phyloP scores from a whole-genome alignment of 2,888 invertebrate species.

The Polymixis flavicincta region DNA sequence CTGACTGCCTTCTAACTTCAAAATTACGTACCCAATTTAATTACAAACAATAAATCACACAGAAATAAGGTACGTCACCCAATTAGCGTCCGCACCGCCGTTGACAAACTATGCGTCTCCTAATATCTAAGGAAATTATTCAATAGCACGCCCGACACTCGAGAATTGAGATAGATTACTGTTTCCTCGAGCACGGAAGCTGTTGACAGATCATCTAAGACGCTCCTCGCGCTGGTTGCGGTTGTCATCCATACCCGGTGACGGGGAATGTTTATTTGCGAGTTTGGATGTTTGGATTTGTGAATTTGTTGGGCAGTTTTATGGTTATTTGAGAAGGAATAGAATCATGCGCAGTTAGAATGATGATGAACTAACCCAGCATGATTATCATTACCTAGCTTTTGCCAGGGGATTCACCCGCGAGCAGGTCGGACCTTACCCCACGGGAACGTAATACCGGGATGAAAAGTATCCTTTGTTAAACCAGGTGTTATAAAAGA shows the following conservation, averaged over 20 bases:
- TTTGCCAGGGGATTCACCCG: too few species aligned
- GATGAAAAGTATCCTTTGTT: too few species aligned
- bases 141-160: slow-evolving; percentile 45
- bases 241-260: background rate
- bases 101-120: slow-evolving; percentile 45
- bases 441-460: too few species aligned
- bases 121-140: slow-evolving; percentile 58
- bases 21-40: background rate
- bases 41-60: slow-evolving; percentile 40
- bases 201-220: slow-evolving; percentile 62
- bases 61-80: slow-evolving; percentile 26
- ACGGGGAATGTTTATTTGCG: background rate
- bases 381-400: background rate
- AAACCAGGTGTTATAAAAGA: too few species aligned
- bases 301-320: background rate
- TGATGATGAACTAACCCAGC: background rate
- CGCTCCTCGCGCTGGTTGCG: slow-evolving; percentile 23
- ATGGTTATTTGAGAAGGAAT: background rate
- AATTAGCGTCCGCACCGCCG: slow-evolving; percentile 33
- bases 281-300: background rate
- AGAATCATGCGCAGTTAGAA: background rate
- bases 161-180: slow-evolving; percentile 64
- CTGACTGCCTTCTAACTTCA: too few species aligned
- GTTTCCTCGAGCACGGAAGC: slow-evolving; percentile 54
- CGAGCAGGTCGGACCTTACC: too few species aligned